Evolutionary conservation across 2,797 vertebrate genomes (phyloP).

Genomic region (Acanthurus lineatus): DNA sequence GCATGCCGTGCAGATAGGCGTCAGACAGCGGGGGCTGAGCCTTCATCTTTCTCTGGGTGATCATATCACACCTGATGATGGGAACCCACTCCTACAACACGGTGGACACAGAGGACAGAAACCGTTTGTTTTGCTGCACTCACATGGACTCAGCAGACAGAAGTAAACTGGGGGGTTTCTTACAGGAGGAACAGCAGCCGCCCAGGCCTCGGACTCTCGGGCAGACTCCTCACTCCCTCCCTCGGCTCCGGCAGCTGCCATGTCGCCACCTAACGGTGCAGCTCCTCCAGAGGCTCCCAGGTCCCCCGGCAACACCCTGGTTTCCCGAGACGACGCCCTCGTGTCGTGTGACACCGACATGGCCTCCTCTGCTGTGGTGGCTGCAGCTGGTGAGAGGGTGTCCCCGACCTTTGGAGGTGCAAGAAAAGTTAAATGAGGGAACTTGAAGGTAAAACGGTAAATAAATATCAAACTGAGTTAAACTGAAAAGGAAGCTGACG

Average conservation of each 20-base stretch:
- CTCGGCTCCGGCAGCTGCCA: slow-evolving; percentile 74
- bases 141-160: too few relatives aligned
- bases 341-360: slow-evolving; percentile 86
- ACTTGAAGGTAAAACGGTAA: neutral
- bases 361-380: slow-evolving; percentile 93
- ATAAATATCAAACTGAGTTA: neutral
- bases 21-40: slow-evolving; percentile 93
- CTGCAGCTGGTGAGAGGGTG: slow-evolving; percentile 88
- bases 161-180: slow-evolving; percentile 50
- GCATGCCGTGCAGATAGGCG: slow-evolving; percentile 94
- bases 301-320: slow-evolving; percentile 79
- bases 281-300: slow-evolving; percentile 75
- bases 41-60: slow-evolving; percentile 93
- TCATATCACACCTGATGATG: slow-evolving; percentile 93
- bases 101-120: neutral
- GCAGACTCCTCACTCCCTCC: slow-evolving; percentile 82
- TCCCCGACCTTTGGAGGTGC: slow-evolving; percentile 81
- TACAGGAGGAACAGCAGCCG: slow-evolving; percentile 91
- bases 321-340: slow-evolving; percentile 61
- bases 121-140: too few relatives aligned
- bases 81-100: slow-evolving; percentile 92
- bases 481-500: neutral
- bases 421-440: slow-evolving; percentile 17
- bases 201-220: slow-evolving; percentile 90
- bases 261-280: slow-evolving; percentile 75